These are phyloP conservation scores for Polydrusus cervinus DNA, from an alignment of 2,888 invertebrate species.

Conservation along the genomic window DNA sequence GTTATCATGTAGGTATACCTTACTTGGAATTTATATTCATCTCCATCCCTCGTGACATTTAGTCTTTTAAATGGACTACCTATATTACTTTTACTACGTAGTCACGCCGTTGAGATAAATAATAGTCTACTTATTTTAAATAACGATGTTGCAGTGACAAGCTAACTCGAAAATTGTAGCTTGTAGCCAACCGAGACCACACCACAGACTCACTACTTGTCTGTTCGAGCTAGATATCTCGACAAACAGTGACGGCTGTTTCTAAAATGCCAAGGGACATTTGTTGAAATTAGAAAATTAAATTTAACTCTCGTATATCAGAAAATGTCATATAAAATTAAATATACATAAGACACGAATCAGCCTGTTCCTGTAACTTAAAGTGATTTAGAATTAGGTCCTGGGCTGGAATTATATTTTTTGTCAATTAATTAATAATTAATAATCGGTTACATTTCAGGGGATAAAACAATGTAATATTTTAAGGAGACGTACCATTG, in stretches of 20 bases:
- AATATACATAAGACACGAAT: background rate
- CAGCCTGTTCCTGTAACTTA: background rate
- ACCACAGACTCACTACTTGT: slow-evolving; percentile 31
- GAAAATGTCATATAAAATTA: background rate
- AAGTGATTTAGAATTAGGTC: too few species aligned
- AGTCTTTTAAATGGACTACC: too few species aligned
- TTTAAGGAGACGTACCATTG: too few species aligned
- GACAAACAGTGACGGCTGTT: slow-evolving; percentile 6
- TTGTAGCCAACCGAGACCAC: slow-evolving; percentile 21
- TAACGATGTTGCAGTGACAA: slow-evolving; percentile 33
- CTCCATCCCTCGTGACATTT: too few species aligned
- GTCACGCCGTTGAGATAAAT: background rate
- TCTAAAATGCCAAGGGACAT: slow-evolving; percentile 4
- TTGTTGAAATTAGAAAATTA: background rate
- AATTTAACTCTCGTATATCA: background rate
- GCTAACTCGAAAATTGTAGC: slow-evolving; percentile 18
- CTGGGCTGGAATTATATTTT: too few species aligned
- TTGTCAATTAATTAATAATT: too few species aligned
- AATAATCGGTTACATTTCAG: too few species aligned
- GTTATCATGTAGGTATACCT: too few species aligned
- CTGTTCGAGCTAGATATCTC: slow-evolving; percentile 21
- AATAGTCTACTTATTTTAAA: slow-evolving; percentile 9
- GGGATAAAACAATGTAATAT: too few species aligned
- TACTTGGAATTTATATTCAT: too few species aligned
- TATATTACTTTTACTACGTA: too few species aligned